Conservation (phyloP, 2,888 invertebrate species). For the Pecten maximus region DNA sequence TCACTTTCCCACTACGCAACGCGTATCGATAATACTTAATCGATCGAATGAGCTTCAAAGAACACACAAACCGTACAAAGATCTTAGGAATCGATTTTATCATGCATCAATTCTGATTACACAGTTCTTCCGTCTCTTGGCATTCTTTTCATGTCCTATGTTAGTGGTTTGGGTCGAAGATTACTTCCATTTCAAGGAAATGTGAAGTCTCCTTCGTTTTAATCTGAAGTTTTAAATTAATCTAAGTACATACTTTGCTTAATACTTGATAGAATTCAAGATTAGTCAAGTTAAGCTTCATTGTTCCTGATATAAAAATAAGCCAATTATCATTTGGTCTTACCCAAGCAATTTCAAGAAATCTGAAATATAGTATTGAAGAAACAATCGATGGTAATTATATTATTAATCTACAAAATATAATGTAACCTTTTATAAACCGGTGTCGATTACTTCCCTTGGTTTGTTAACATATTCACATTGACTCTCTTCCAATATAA, state of each 20-base stretch:
- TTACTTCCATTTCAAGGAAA: background rate
- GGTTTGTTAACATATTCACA: background rate
- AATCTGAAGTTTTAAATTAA: constrained; percentile 10
- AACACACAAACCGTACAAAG: background rate
- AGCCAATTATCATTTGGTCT: background rate
- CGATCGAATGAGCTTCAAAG: background rate
- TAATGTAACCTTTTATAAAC: background rate
- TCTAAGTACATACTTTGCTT: background rate
- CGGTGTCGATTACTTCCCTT: background rate
- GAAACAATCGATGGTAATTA: no score
- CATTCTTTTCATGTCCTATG: background rate
- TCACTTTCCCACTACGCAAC: background rate
- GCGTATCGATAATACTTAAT: background rate
- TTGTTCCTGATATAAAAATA: background rate
- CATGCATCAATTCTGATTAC: background rate
- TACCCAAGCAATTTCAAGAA: background rate
- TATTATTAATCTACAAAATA: no score
- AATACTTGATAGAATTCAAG: background rate
- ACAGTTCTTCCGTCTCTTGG: background rate
- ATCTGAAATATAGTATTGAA: background rate
- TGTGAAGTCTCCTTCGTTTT: background rate
- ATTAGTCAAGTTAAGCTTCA: background rate
- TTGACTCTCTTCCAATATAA: background rate
- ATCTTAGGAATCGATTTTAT: background rate
- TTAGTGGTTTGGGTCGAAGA: background rate